Base-by-base conservation (phyloP, 2,888 invertebrate species). In the Scaeva pyrastri region DNA sequence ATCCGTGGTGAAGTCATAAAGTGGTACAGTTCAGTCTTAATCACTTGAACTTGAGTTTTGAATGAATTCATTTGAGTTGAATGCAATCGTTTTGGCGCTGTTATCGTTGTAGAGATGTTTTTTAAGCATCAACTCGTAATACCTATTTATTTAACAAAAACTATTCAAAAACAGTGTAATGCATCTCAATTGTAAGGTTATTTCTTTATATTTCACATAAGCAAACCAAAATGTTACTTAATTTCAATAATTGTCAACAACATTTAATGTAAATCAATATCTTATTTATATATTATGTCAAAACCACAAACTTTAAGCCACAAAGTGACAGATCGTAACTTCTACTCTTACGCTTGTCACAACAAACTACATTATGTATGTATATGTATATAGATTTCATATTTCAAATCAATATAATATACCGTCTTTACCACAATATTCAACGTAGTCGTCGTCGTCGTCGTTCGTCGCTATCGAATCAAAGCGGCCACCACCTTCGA, bases 301-400 rank as follows among this genome's bases (percentile, higher is more conserved):
- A 58, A 75, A 48, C 75, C 75, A 70, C 66, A 68, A 45, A 43
- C 41, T 36, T 39, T 19, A 11, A 56, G 10, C 78, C 76, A 48
- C 71, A 66, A 77, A 70, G 41, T 48, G 64, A 72, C 71, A 71
- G 48, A 11, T 41, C 58, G 45, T 66, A 66, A 52, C 72, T 52
- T 66, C 66, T 36, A 43, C 31, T 56, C 43, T 76, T 64, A 76
- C 64, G 62, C 52, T 56, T 36, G 60, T 62, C 62, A 64, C 16
- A 48, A n/a, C 36, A 31, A 31, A 31, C 31, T 31, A 26, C 26
- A 26, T n/a, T n/a, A n/a, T n/a, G n/a, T n/a, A n/a, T n/a, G n/a
- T 64, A 56, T 62, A 41, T 41, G 58, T 43, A 48, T 68, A 23
- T 26, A 23, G 52, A 52, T 52, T 52, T 52, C 23, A n/a, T 39